Evolutionary conservation across 2,113 vertebrate genomes (phyloP).

Genomic region (Chrysochloris asiatica): DNA sequence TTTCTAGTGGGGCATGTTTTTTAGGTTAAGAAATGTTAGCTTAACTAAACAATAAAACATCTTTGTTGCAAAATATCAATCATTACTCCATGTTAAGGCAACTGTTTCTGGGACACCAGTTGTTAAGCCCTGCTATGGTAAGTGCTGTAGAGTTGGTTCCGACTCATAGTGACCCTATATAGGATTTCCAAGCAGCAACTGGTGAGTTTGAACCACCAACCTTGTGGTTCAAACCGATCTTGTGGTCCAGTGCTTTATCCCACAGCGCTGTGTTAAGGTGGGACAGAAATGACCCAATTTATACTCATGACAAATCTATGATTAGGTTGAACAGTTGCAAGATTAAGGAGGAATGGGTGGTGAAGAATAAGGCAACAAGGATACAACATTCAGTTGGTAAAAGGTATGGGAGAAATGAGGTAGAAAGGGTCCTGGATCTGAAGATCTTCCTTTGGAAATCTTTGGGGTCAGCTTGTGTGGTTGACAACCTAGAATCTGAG

Average conservation of each 20-base stretch:
- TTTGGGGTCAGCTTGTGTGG: background rate
- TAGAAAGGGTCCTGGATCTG: background rate
- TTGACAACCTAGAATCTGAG: background rate
- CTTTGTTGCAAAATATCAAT: background rate
- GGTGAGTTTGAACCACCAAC: no score
- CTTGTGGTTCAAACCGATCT: no score
- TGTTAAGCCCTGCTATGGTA: no score
- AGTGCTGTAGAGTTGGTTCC: no score
- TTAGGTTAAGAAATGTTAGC: background rate
- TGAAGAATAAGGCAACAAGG: background rate
- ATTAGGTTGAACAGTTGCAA: background rate
- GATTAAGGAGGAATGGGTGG: background rate
- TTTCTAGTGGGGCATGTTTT: background rate
- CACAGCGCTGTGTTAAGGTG: background rate
- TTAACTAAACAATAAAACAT: conserved; percentile 7
- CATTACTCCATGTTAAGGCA: background rate
- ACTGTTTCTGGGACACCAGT: background rate
- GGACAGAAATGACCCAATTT: background rate
- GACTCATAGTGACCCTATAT: no score
- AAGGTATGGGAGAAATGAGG: background rate
- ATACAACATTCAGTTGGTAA: background rate
- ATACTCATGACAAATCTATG: background rate
- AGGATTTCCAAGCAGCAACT: no score
- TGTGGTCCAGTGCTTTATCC: no score
- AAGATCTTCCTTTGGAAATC: background rate